Percentiles rank a stretch among this genome's conserved stretches.
phyloP scores from a whole-genome alignment of 2,797 vertebrate species.

The Heliangelus exortis region DNA sequence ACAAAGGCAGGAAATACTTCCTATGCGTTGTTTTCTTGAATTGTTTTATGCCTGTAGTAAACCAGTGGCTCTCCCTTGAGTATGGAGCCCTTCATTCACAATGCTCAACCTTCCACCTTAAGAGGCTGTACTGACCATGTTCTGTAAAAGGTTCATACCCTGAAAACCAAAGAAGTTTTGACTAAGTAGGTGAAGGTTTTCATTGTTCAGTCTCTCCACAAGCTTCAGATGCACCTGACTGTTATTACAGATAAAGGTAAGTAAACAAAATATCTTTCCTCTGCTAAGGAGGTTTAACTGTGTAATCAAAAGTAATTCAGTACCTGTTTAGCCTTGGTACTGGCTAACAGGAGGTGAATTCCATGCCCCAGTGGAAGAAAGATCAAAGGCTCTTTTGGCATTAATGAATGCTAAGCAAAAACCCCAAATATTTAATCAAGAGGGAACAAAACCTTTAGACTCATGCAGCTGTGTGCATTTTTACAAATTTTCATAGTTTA shows the following conservation, averaged over 20 bases:
- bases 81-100: not conserved
- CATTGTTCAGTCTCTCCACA: not conserved
- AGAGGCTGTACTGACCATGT: not conserved
- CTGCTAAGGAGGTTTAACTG: conserved; percentile 29
- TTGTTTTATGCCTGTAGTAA: not conserved
- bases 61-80: not conserved
- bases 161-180: not conserved
- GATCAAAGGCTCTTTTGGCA: conserved; percentile 56
- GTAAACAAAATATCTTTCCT: conserved; percentile 13
- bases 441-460: conserved; percentile 17
- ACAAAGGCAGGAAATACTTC: not conserved
- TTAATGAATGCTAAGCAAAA: conserved; percentile 46
- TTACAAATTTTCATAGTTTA: not conserved
- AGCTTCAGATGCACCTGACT: conserved; percentile 13
- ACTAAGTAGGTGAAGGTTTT: not conserved
- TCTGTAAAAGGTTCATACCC: not conserved
- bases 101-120: not conserved
- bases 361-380: conserved; percentile 31
- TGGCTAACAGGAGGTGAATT: conserved; percentile 48
- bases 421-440: conserved; percentile 57
- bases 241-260: not conserved
- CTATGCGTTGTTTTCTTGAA: not conserved
- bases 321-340: conserved; percentile 44
- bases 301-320: conserved; percentile 45
- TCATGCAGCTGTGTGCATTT: conserved; percentile 27